Evolutionary conservation across 1,140 invertebrate species (phyloP).

Genomic region (Bathynomus jamesi): DNA sequence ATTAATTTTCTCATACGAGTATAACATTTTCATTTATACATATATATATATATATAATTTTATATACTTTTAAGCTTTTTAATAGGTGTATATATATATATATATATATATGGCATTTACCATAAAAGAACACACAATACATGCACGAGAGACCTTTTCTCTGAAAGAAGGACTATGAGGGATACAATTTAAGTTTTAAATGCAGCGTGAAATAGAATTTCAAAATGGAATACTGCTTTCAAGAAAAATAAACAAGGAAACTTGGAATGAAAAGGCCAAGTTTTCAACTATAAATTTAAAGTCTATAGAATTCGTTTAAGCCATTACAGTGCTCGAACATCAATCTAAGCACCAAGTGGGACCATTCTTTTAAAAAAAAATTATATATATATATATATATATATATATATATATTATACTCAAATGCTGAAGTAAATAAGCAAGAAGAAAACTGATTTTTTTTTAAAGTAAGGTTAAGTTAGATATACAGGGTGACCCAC

Average conservation of each 20-base stretch:
- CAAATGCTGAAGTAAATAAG: not conserved
- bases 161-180: not conserved
- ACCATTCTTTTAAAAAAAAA: not conserved
- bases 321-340: not conserved
- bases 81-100: not conserved
- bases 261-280: not conserved
- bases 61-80: not conserved
- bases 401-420: not conserved
- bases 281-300: not conserved
- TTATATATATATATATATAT: not conserved
- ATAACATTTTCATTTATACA: not conserved
- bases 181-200: not conserved
- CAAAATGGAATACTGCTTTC: not conserved
- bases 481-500: too few species aligned
- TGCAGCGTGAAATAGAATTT: not conserved
- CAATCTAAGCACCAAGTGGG: too few species aligned
- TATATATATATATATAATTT: slow-evolving; percentile 1
- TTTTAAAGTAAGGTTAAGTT: too few species aligned
- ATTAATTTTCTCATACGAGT: not conserved
- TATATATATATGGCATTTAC: not conserved
- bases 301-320: not conserved
- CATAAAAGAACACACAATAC: not conserved
- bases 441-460: too few species aligned
- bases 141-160: not conserved
- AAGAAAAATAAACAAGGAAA: not conserved